Evolutionary conservation across 2,888 invertebrate genomes (phyloP).

Genomic region (Sepiola atlantica): DNA sequence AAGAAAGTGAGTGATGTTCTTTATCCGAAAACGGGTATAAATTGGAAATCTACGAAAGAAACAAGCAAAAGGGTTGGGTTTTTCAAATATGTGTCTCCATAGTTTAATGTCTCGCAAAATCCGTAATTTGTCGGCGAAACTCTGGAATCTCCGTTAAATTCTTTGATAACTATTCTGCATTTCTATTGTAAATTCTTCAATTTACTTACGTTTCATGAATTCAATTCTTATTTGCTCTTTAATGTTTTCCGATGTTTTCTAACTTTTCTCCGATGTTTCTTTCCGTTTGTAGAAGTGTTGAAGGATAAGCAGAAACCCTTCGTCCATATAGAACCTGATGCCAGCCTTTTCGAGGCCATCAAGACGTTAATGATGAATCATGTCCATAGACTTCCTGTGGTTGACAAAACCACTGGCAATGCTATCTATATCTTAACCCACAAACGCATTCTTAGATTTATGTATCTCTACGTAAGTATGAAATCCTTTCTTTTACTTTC

Average conservation of each 20-base stretch:
- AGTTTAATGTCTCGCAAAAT: too few relatives aligned
- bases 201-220: not conserved
- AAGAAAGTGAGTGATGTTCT: too few relatives aligned
- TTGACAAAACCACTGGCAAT: constrained; percentile 94
- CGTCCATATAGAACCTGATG: constrained; percentile 93
- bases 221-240: not conserved
- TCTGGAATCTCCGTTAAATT: too few relatives aligned
- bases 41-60: too few relatives aligned
- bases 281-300: constrained; percentile 82
- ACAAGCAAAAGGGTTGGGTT: too few relatives aligned
- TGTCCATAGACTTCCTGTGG: constrained; percentile 97
- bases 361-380: constrained; percentile 92
- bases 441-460: constrained; percentile 96
- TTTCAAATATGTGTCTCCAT: too few relatives aligned
- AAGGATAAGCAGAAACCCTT: constrained; percentile 89
- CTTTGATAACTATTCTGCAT: too few relatives aligned
- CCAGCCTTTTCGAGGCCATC: constrained; percentile 87
- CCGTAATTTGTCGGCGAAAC: too few relatives aligned
- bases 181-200: too few relatives aligned
- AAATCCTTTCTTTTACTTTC: too few relatives aligned
- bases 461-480: constrained; percentile 95
- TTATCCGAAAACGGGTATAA: too few relatives aligned
- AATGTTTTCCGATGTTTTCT: not conserved
- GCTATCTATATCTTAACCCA: constrained; percentile 98
- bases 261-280: constrained; percentile 65